Conservation (phyloP, 2,888 invertebrate species). For the Drosophila anomelani region DNA sequence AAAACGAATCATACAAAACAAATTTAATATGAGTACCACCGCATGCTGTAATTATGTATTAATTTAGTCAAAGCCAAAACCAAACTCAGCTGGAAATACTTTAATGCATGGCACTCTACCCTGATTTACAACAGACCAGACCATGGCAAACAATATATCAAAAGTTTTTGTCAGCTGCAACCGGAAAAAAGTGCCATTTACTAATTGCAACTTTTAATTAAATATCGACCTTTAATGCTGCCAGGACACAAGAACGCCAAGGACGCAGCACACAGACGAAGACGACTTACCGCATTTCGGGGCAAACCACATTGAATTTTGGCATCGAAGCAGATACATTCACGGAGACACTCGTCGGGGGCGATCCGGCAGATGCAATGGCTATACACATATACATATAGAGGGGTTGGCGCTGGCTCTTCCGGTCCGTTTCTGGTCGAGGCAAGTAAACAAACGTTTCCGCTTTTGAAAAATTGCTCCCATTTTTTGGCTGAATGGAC, state of each 20-base stretch:
- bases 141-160: conserved; percentile 26
- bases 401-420: conserved; percentile 36
- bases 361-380: conserved; percentile 34
- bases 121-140: conserved; percentile 23
- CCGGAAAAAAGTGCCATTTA: conserved; percentile 26
- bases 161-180: conserved; percentile 29
- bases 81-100: conserved; percentile 9
- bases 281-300: conserved; percentile 35
- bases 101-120: conserved; percentile 5
- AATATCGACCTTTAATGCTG: conserved; percentile 57
- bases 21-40: neutral
- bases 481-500: conserved; percentile 45
- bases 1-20: neutral
- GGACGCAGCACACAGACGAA: conserved; percentile 17
- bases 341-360: conserved; percentile 8
- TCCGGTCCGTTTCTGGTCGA: conserved; percentile 54
- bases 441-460: conserved; percentile 66
- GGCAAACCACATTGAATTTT: conserved; percentile 47
- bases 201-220: conserved; percentile 65
- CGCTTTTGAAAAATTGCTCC: conserved; percentile 70
- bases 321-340: conserved; percentile 26
- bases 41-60: conserved; percentile 22
- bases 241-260: conserved; percentile 16
- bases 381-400: neutral
- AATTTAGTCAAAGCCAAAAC: conserved; percentile 1